Evolutionary conservation across 2,113 vertebrate genomes (phyloP), one percentile per base, ranked within the genome.

Genomic region (Pyxicephalus adspersus): DNA sequence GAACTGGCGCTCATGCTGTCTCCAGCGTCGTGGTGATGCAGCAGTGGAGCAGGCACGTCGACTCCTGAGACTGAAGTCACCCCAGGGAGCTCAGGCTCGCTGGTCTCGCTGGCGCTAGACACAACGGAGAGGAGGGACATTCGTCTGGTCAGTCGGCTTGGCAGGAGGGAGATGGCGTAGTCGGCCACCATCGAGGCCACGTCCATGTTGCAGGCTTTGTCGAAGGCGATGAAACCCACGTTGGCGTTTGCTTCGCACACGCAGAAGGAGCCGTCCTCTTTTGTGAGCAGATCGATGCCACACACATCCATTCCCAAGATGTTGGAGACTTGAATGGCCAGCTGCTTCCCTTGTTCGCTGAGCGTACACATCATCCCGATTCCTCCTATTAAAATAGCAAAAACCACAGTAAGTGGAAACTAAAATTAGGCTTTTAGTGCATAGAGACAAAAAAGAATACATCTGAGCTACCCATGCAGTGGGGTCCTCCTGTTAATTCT

Each of bases 211-310:
- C 92, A 94, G 86, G 92, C 92, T 91, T 94, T 94, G 91, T 94
- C 92, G 88, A 94, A 94, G 87, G 94, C 92, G 83, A 94, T 94
- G 89, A 94, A 94, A 90, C 93, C 91, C 91, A 94, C 93, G 87
- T 94, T 94, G 87, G 94, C 92, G 77, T 94, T 94, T 85, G 92
- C 93, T 89, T 94, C 92, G 81, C 92, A 93, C 89, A 94, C 92
- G 86, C 90, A 94, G 89, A 94, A 94, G 66, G 92, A 94, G 82
- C 90, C 92, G 64, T 94, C 92, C 65, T 93, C 92, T 88, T 93
- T 94, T 92, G 93, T 94, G 84, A 94, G 85, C 23, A 93, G 90
- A 88, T 94, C 93, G 81, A 94, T 94, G 86, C 92, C 92, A 52
- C 93, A 94, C 38, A 94, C 90, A 28, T 94, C 93, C 93, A 94